Evolutionary conservation across 2,797 vertebrate genomes (phyloP).

Genomic region (Myotis myotis): DNA sequence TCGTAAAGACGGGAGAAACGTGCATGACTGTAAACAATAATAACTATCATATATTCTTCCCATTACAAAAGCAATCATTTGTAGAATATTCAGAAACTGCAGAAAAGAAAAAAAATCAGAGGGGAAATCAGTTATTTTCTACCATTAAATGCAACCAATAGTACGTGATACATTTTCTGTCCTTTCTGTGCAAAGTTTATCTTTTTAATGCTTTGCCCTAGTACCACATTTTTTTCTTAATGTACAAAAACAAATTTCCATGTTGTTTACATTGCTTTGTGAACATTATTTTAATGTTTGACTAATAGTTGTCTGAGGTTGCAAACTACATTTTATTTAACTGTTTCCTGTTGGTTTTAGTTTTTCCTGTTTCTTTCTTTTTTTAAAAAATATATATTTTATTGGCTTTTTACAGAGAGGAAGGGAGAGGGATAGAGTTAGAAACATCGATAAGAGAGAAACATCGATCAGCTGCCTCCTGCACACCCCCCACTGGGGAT

Average conservation of each 20-base stretch:
- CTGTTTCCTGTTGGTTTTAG: background rate
- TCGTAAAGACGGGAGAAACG: background rate
- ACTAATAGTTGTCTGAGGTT: background rate
- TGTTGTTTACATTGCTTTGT: slow-evolving; percentile 14
- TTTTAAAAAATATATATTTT: no score
- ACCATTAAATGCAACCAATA: background rate
- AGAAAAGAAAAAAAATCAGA: background rate
- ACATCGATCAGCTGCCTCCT: no score
- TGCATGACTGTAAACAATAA: background rate
- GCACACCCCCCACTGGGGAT: no score
- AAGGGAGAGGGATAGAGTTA: no score
- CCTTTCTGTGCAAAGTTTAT: slow-evolving; percentile 21
- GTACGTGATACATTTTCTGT: background rate
- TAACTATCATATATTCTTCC: background rate
- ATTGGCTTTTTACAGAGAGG: no score
- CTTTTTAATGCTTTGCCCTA: background rate
- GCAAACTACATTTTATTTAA: background rate
- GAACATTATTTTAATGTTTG: background rate
- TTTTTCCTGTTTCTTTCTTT: background rate
- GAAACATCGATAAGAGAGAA: no score
- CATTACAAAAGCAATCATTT: background rate
- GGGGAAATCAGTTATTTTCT: background rate
- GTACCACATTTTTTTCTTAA: background rate
- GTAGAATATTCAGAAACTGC: background rate
- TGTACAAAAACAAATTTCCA: slow-evolving; percentile 4